phyloP scores from a whole-genome alignment of 2,113 vertebrate genomes.

The Chrysemys picta region DNA sequence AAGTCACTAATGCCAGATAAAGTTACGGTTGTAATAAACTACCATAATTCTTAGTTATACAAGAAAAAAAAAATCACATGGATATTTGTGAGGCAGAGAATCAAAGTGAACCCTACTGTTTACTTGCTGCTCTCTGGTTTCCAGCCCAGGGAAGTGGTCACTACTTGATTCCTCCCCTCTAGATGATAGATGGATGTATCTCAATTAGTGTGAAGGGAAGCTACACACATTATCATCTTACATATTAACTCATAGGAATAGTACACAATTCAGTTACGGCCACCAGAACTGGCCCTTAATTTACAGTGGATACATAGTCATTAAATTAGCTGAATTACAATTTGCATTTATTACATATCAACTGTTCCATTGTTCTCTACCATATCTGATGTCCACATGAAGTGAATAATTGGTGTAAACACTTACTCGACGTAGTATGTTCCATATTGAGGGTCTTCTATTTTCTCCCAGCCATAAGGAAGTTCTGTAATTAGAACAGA shows the following conservation, averaged over 20 bases:
- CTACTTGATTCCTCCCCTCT: too few species aligned
- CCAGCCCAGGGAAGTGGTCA: not conserved
- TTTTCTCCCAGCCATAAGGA: slow-evolving; percentile 99
- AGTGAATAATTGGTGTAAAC: not conserved
- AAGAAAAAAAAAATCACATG: not conserved
- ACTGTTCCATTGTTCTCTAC: not conserved
- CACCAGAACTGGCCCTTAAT: not conserved
- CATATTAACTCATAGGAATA: not conserved
- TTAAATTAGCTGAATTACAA: not conserved
- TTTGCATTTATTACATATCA: not conserved
- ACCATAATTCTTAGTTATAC: not conserved
- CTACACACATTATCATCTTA: not conserved
- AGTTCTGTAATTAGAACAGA: slow-evolving; percentile 85
- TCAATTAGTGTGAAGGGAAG: not conserved
- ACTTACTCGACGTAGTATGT: slow-evolving; percentile 98
- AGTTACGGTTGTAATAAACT: not conserved
- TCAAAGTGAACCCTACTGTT: not conserved
- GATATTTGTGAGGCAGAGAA: not conserved
- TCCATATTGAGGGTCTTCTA: slow-evolving; percentile 97
- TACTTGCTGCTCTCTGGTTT: not conserved
- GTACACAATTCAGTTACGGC: accelerated
- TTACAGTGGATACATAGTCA: accelerated
- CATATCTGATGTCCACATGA: not conserved
- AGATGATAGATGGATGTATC: not conserved
- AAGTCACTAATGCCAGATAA: not conserved